Percentiles rank a stretch among this genome's conserved stretches.
Evolutionary conservation across 2,113 vertebrate species (phyloP).

Genomic region (Caranx melampygus): DNA sequence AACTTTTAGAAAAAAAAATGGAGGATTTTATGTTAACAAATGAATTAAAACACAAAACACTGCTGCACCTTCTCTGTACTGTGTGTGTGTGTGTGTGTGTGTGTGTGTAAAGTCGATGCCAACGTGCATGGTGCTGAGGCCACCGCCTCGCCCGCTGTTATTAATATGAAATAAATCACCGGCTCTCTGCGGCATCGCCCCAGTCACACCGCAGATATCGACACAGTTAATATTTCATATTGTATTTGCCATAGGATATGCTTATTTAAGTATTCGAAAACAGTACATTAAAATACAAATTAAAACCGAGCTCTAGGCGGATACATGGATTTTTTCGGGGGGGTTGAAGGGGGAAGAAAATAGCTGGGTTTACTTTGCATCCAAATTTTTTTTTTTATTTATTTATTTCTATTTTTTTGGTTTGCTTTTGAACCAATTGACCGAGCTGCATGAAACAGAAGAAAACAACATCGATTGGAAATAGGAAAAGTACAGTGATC

Average conservation of each 20-base stretch:
- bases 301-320: conserved; percentile 73
- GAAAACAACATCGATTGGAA: conserved; percentile 40
- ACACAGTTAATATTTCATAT: conserved; percentile 83
- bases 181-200: conserved; percentile 70
- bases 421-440: conserved; percentile 38
- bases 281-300: conserved; percentile 77
- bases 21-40: conserved; percentile 4
- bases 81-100: conserved; percentile 49
- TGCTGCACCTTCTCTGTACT: conserved; percentile 1
- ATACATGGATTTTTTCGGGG: conserved; percentile 54
- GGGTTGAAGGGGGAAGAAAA: neutral
- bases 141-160: conserved; percentile 60
- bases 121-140: conserved; percentile 62
- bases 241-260: conserved; percentile 75
- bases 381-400: conserved; percentile 23
- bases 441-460: conserved; percentile 23
- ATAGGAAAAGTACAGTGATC: conserved; percentile 32
- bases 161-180: conserved; percentile 79
- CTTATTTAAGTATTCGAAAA: conserved; percentile 76
- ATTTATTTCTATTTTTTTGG: conserved; percentile 5
- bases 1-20: neutral
- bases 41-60: conserved; percentile 17
- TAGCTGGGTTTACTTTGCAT: conserved; percentile 38
- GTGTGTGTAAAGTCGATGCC: conserved; percentile 68
- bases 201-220: conserved; percentile 76